Base-by-base conservation (phyloP, 2,113 vertebrate genomes). In the Caloenas nicobarica region DNA sequence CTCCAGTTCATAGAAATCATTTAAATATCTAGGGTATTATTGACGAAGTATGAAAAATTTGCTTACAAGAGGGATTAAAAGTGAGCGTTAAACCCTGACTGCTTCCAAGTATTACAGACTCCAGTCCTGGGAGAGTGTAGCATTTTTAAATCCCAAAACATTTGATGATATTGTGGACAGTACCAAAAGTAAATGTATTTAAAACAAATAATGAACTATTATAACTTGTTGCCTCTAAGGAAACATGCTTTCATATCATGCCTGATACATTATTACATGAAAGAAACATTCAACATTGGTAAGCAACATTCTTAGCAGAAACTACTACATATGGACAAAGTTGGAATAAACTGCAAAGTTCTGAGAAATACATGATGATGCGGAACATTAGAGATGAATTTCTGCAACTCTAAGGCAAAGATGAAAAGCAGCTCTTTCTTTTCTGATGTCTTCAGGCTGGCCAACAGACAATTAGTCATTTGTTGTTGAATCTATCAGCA, bases 1-100 rank as follows among this genome's bases (percentile, higher is more conserved):
- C 96, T 99, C 99, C 97, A 99, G 96, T 96, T 99, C 99, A 96
- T 99, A 99, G 81, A 99, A 98, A 96, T 99, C 99, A 93, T 98
- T 98, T 98, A 99, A 94, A 96, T 99, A 99, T 91, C 99, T 99
- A 91, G 42, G 21, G 71, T 54, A 88, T 83, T 73, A 97, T 60
- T 25, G 68, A 91, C 70, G 79, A 94, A 97, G 62, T 33, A 93
- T 65, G 68, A 64, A 61, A 82, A 83, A 79, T 36, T 73, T 13
- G n/a, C 58, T 91, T 44, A 65, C 8, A 84, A 91, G 48, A 81
- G 58, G 70, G n/a, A 71, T 48, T 81, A 19, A 11, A 89, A 81
- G 25, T 44, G 24, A 3, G 2, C 18, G 58, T 87, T 79, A 81
- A 77, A 86, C 19, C 31, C 44, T 61, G 23, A 85, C 14, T 40